Percentiles rank a stretch among this genome's conserved stretches.
These are phyloP conservation scores for Ceriagrion tenellum DNA, from an alignment of 2,888 invertebrate species.

Conservation along the genomic window DNA sequence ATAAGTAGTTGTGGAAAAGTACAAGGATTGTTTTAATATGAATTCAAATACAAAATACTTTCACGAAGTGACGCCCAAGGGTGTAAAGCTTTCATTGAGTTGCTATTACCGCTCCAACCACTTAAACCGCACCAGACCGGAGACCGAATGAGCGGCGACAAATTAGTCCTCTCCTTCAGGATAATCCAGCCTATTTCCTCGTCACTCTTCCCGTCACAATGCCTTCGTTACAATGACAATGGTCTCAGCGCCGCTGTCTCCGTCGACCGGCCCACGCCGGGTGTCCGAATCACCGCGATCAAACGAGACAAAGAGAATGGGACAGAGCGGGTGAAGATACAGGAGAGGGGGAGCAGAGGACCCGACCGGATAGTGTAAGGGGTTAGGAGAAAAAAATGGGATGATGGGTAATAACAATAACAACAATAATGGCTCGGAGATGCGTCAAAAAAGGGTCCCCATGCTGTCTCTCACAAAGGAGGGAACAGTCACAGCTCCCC, in stretches of 20 bases:
- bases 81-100: no score
- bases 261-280: background rate
- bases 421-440: background rate
- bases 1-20: no score
- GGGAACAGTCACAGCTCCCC: background rate
- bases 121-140: background rate
- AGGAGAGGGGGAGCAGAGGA: background rate
- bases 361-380: background rate
- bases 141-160: slow-evolving; percentile 33
- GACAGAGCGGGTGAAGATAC: background rate
- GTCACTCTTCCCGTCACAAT: background rate
- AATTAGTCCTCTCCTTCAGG: slow-evolving; percentile 39
- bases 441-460: background rate
- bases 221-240: background rate
- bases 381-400: background rate
- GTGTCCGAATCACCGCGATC: background rate
- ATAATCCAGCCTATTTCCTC: slow-evolving; percentile 24
- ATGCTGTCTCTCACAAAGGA: background rate
- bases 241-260: background rate
- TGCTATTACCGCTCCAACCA: no score
- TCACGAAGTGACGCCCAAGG: no score
- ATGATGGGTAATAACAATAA: background rate
- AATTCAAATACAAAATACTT: no score
- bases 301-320: background rate
- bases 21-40: no score